phyloP scores from a whole-genome alignment of 2,888 invertebrate species.

The Oscheius sp. region DNA sequence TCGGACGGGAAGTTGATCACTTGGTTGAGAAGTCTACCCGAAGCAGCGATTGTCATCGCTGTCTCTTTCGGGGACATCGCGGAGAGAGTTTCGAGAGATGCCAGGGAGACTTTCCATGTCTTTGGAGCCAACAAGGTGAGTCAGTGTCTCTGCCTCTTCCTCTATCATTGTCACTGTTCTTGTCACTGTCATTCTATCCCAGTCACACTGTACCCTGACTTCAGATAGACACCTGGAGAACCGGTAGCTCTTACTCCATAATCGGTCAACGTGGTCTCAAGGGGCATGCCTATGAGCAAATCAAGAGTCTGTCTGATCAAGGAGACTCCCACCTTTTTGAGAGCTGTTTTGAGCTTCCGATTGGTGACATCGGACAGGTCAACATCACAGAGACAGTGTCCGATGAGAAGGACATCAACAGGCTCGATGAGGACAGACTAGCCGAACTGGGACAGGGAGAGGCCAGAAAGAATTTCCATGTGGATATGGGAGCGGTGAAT shows the following conservation, averaged over 20 bases:
- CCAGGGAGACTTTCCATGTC: conserved; percentile 45
- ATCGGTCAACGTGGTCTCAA: conserved; percentile 57
- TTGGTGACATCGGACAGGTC: conserved; percentile 50
- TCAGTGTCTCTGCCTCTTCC: background rate
- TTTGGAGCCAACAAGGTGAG: conserved; percentile 47
- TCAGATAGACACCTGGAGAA: conserved; percentile 48
- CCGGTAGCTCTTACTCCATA: conserved; percentile 51
- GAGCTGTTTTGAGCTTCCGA: conserved; percentile 56
- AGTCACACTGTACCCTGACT: too few species aligned
- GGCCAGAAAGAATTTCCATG: conserved; percentile 24
- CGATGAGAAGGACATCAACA: conserved; percentile 21
- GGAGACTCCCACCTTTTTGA: conserved; percentile 32
- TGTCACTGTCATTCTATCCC: too few species aligned
- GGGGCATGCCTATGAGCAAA: conserved; percentile 52
- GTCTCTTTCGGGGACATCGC: conserved; percentile 63
- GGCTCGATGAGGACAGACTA: conserved; percentile 52
- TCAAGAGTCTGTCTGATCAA: conserved; percentile 19
- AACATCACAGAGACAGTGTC: conserved; percentile 32
- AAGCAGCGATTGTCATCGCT: conserved; percentile 46
- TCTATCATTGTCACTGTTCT: too few species aligned
- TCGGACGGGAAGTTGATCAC: conserved; percentile 58
- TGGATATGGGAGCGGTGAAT: conserved; percentile 46
- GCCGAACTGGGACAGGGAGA: conserved; percentile 46
- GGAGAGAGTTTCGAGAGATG: conserved; percentile 54
- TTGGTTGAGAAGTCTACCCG: conserved; percentile 51